Evolutionary conservation across 1,140 invertebrate genomes (phyloP), one percentile per base, ranked within the genome.

Genomic region (Mycetomoellerius zeteki): DNA sequence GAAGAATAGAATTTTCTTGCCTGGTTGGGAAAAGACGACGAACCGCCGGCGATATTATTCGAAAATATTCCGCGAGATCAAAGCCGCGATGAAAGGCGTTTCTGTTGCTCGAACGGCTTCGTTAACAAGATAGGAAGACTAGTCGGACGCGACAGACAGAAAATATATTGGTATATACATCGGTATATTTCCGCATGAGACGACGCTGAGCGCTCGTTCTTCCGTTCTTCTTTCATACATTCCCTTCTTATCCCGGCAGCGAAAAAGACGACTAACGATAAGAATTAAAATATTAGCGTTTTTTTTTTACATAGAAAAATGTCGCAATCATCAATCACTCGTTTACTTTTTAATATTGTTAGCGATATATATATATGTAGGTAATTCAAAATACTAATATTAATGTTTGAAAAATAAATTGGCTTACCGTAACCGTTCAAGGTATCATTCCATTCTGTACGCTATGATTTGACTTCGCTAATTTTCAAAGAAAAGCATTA

Each of bases 41-140:
- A 58, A 58, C 64, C 84, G 62, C 69, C 60, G 78, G 65, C 86
- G 81, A 90, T 89, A 88, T 90, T 90, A 88, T 90, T 90, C 86
- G 80, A 73, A 80, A 90, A 90, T 88, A 90, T 90, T 84, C 71
- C 69, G n/a, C 43, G 69, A 90, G 88, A 90, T 90, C 89, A 90
- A 90, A 90, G 89, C 88, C 56, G 64, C 56, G 86, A 67, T 90
- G 85, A 90, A 90, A 90, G 86, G 87, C 85, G 56, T 90, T 67
- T 90, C 86, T 86, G 76, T 90, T 90, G 86, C 86, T 88, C 58
- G 89, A 90, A 81, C 81, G 50, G 71, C 54, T 90, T 90, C 76
- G 86, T 90, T 90, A 90, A 90, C 64, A 77, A 80, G 75, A 85
- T 62, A 76, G 86, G 67, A 76, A 60, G n/a, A 54, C 56, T 19